Evolutionary conservation across 2,888 invertebrate species (phyloP), one percentile per base, ranked within the genome.

Genomic region (Athripsodes cinereus): DNA sequence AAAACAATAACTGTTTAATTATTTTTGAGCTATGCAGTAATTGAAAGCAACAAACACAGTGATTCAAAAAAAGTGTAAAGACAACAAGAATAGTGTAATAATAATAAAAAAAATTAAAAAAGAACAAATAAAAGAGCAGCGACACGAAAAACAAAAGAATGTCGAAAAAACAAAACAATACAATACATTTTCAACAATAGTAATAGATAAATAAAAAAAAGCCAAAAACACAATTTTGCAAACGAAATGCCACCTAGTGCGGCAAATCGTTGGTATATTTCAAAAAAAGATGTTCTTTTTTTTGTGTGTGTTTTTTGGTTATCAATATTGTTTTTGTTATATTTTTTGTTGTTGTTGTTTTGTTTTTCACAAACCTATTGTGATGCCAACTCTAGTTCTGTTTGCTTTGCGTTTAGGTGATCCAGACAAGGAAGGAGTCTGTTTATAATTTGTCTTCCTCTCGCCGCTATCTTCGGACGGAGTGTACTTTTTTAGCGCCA

Each of bases 361-460:
- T n/a, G n/a, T n/a, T n/a, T 26, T 26, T 10, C 26, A 79, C 78
- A 77, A 78, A 79, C 79, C 78, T 76, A 78, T 72, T 73, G 76
- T 78, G 71, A 78, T 78, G 68, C 78, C 78, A 70, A 78, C 78
- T 78, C 78, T 78, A 55, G 77, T 72, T 60, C 76, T 71, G 71
- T 78, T 77, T 68, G 76, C 76, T 78, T 69, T 78, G 72, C 65
- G 77, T 55, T 62, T 63, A 22, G 58, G 64, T 57, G 62, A 60
- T 19, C 57, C 53, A 46, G 57, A 55, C 63, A 59, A 57, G 20
- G 74, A 66, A 72, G 74, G 52, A 52, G 59, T 54, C 35, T 53
- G 53, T 51, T 58, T 50, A 31, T 56, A 40, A 40, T 53, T 62
- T 59, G 55, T 58, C 55, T 55, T 54, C 35, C 50, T 59, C 20